Base-by-base conservation (phyloP, 2,888 invertebrate genomes). In the Caenorhabditis panamensis region DNA sequence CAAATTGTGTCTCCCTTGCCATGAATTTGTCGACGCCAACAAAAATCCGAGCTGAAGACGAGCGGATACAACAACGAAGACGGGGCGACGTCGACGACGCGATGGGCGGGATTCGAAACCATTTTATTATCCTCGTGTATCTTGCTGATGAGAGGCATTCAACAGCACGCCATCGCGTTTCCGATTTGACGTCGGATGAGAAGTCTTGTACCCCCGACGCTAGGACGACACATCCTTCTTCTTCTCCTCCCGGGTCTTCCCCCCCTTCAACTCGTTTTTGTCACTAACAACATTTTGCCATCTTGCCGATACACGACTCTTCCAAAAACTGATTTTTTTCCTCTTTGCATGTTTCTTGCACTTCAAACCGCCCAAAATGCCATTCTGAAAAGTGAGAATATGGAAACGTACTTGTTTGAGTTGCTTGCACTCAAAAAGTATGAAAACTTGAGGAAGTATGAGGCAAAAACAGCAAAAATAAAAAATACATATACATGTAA, bases 61-160 rank as follows among this genome's bases (percentile, higher is more conserved):
- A 53, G 51, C 51, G 53, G 64, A 64, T 59, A 59, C 73, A 66
- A 73, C 66, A 56, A 47, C n/a, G 47, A 47, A 47, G 64, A 73
- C 49, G 73, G 47, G 54, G 53, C 61, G 61, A 37, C 69, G 51
- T 53, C 41, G 63, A 44, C 51, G 61, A 61, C 53, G 47, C 24
- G 11, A 36, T 54, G 20, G 49, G 58, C 41, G 66, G 51, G 44
- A 76, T 68, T 68, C 68, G 63, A 67, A 78, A 78, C 78, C 61
- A 73, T 79, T 79, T 79, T 79, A 79, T 79, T 79, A 79, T 79
- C 79, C 79, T 63, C 71, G 61, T 79, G 72, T 79, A 72, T 67
- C 73, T 73, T 53, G 69, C 80, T 80, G 80, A 80, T 80, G 80
- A 80, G 73, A 64, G 75, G 80, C 80, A 80, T 80, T 80, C 80